These are phyloP conservation scores for Synergus laeviventris DNA, from an alignment of 2,888 invertebrate genomes.

Conservation along the genomic window DNA sequence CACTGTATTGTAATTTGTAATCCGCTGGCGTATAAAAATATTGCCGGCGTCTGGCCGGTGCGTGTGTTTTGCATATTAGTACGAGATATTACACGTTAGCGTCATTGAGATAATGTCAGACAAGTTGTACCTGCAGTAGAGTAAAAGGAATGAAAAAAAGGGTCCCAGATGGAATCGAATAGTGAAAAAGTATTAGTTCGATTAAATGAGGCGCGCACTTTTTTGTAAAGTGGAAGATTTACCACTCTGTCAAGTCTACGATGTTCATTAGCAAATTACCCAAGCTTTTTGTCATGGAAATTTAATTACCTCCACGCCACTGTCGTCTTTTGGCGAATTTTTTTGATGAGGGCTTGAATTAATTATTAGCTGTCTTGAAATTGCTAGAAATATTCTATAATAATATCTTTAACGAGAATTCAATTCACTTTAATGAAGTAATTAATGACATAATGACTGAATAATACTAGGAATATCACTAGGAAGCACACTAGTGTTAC, in stretches of 20 bases:
- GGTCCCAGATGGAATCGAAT: slow-evolving; percentile 46
- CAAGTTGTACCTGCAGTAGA: not conserved
- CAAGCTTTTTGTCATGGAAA: not conserved
- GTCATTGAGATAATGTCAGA: slow-evolving; percentile 12
- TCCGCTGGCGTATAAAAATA: slow-evolving; percentile 63
- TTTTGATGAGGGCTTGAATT: not conserved
- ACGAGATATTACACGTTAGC: not conserved
- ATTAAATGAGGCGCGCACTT: not conserved
- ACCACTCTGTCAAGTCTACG: not conserved
- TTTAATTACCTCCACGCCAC: not conserved
- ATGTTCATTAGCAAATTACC: not conserved
- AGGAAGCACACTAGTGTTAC: too few relatives aligned
- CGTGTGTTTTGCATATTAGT: slow-evolving; percentile 56
- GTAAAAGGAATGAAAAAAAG: slow-evolving; percentile 46
- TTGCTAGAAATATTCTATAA: too few relatives aligned
- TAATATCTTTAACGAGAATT: too few relatives aligned
- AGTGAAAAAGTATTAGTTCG: slow-evolving; percentile 16
- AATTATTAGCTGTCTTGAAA: not conserved
- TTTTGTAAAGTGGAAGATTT: not conserved
- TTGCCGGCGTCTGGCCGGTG: slow-evolving; percentile 50
- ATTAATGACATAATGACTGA: too few relatives aligned
- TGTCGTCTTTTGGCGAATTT: not conserved
- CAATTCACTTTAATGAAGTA: too few relatives aligned
- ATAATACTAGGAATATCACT: too few relatives aligned
- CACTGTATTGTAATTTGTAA: slow-evolving; percentile 72